Evolutionary conservation across 2,888 invertebrate species (phyloP), one percentile per base, ranked within the genome.

Genomic region (Calameuta filiformis): DNA sequence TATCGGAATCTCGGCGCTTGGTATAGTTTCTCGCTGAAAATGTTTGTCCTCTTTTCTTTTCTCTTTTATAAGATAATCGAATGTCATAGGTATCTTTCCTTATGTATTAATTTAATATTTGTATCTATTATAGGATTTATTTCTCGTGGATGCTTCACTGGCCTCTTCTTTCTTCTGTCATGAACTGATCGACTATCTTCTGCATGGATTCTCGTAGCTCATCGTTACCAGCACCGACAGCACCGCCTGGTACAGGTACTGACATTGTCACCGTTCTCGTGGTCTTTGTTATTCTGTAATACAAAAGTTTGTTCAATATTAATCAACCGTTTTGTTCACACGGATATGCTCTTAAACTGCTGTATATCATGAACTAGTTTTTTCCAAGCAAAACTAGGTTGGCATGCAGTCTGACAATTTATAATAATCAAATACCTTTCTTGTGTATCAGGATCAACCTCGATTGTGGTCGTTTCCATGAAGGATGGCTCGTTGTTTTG

Each of bases 401-500:
- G 56, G 23, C 23, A 23, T 2, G 15, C 56, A 23, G 56, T 23
- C 2, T 56, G 23, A 56, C 23, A 56, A 56, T 56, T 56, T 23
- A 23, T 56, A 6, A 56, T 9, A 56, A 56, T 56, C 12, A 78
- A 79, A 75, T 92, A 93, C 93, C 93, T 93, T 89, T 92, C 92
- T 85, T 93, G 92, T 83, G 93, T 93, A 83, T 92, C 89, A 78
- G 93, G 93, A 88, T 93, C 93, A 84, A 93, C 89, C 85, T 93
- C 93, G 84, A 92, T 92, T 81, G 91, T 92, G 79, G 91, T 92
- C 77, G 92, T 93, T 89, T 93, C 93, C 86, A 92, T 92, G 88
- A 91, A 93, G 83, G 93, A 92, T 80, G 93, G 93, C 89, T 93
- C 93, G 87, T 93, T 93, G 90, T 93, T 93, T 90, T 93, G 94